Evolutionary conservation across 2,888 invertebrate genomes (phyloP).

Genomic region (Cataglyphis livida): DNA sequence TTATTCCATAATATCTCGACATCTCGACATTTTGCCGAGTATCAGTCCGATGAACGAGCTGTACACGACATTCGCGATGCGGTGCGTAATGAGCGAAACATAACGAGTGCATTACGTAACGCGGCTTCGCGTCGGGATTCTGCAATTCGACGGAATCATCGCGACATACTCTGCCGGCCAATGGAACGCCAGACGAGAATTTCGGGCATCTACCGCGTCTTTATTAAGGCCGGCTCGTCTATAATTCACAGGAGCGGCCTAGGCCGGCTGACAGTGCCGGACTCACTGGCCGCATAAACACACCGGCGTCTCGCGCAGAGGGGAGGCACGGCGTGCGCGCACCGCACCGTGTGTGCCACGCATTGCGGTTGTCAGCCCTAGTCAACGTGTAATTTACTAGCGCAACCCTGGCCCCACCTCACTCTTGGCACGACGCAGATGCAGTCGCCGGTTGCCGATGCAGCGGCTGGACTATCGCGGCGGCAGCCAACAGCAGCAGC

Average conservation of each 20-base stretch:
- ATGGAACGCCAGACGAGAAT: constrained; percentile 73
- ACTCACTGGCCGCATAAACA: constrained; percentile 76
- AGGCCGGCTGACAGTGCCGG: constrained; percentile 71
- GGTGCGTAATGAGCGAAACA: neutral
- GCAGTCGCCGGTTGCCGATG: constrained; percentile 66
- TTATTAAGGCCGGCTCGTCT: constrained; percentile 75
- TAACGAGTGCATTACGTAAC: constrained; percentile 1
- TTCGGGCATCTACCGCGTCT: constrained; percentile 72
- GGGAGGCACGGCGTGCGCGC: constrained; percentile 57
- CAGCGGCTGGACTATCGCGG: constrained; percentile 58
- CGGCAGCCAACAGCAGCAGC: constrained; percentile 50
- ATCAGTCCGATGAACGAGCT: neutral
- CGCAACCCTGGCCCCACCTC: constrained; percentile 44
- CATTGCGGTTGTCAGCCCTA: constrained; percentile 83
- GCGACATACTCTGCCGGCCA: constrained; percentile 54
- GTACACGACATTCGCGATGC: neutral
- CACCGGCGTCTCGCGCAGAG: constrained; percentile 71
- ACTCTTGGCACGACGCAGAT: constrained; percentile 73
- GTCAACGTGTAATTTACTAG: constrained; percentile 84
- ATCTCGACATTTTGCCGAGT: neutral
- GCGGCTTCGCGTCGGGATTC: constrained; percentile 41
- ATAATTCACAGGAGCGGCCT: constrained; percentile 73
- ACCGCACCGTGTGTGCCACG: constrained; percentile 71
- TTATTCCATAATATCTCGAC: neutral
- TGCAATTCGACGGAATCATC: constrained; percentile 63